phyloP scores from a whole-genome alignment of 2,888 invertebrate species.

The Scaptomyza caliginosa region DNA sequence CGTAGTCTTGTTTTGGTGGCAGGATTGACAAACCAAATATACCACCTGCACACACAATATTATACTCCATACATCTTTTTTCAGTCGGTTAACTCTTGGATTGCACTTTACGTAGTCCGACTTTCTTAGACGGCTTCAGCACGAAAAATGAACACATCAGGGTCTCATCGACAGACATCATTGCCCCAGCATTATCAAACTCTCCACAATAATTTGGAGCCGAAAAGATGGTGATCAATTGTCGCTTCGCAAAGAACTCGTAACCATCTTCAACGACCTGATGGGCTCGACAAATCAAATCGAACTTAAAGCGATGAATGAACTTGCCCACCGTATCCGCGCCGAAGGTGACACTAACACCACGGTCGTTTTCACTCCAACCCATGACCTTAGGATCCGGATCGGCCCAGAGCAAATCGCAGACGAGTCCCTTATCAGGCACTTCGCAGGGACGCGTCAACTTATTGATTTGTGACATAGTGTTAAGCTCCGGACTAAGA shows the following conservation, averaged over 20 bases:
- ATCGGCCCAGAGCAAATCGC: constrained; percentile 97
- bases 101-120: constrained; percentile 47
- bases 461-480: constrained; percentile 97
- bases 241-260: constrained; percentile 97
- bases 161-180: constrained; percentile 98
- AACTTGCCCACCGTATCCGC: constrained; percentile 88
- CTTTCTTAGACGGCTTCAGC: constrained; percentile 52
- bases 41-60: background rate
- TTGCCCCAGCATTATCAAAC: constrained; percentile 92
- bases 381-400: constrained; percentile 98
- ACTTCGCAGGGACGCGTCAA: constrained; percentile 98
- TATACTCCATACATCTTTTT: background rate
- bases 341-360: constrained; percentile 98
- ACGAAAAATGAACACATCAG: constrained; percentile 95
- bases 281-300: constrained; percentile 98
- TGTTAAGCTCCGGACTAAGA: constrained; percentile 93
- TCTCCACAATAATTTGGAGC: constrained; percentile 94
- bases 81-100: constrained; percentile 7
- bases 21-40: no score
- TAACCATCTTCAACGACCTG: constrained; percentile 99
- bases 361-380: constrained; percentile 99
- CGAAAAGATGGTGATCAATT: constrained; percentile 93
- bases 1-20: background rate
- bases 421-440: constrained; percentile 96
- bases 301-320: constrained; percentile 96